Conservation (phyloP, 2,888 invertebrate species). For the Rhamnusium bicolor region DNA sequence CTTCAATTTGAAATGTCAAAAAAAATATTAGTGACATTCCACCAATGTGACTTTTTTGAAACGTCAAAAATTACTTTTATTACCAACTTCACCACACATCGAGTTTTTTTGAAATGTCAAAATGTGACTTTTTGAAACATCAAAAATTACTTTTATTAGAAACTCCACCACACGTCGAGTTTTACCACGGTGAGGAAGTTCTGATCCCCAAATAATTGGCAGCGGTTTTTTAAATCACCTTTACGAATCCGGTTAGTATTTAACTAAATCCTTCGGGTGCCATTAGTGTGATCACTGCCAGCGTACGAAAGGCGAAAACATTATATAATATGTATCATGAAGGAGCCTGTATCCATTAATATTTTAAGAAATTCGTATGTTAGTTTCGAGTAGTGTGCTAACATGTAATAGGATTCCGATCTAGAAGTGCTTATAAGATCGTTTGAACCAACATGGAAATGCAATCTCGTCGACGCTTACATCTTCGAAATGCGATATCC, state of each 20-base stretch:
- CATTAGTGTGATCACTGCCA: background rate
- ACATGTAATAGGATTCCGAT: constrained; percentile 58
- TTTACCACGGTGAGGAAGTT: no score
- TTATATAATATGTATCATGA: constrained; percentile 37
- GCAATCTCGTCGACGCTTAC: constrained; percentile 58
- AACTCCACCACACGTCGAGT: no score
- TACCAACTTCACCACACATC: no score
- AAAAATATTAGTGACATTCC: no score
- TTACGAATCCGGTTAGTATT: background rate
- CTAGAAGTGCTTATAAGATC: constrained; percentile 60
- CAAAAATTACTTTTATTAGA: no score
- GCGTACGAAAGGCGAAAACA: constrained; percentile 52
- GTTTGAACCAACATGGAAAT: constrained; percentile 61
- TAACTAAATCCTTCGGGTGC: background rate
- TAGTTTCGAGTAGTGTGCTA: constrained; percentile 39
- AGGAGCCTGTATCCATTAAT: constrained; percentile 44
- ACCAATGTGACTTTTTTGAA: no score
- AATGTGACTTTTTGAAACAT: no score
- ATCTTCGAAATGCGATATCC: constrained; percentile 56
- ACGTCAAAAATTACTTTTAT: no score
- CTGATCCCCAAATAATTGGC: no score
- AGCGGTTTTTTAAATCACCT: no score
- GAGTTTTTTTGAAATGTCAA: no score
- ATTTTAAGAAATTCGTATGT: constrained; percentile 52
- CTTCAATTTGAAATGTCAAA: no score